A percentile compares a stretch with the other conserved stretches of the same genome.
These are phyloP conservation scores for Hydractinia echinata DNA, from an alignment of 30 jellyfish, hydroid and myxozoan species.

Conservation along the genomic window DNA sequence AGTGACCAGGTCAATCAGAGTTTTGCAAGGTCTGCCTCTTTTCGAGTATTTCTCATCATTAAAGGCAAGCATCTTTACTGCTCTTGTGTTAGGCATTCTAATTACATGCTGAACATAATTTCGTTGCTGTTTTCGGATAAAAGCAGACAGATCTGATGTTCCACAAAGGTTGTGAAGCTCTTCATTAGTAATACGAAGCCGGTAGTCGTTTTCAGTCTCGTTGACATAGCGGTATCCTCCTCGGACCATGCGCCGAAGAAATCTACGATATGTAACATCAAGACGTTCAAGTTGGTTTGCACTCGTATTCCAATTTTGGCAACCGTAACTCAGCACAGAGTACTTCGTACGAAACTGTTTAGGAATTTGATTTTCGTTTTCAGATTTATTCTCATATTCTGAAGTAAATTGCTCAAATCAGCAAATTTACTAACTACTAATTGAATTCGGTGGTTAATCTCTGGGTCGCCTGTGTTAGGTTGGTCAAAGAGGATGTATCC, in stretches of 20 bases:
- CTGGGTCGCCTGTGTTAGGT: constrained; percentile 19
- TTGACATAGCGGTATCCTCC: not conserved
- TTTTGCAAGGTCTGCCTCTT: too few species aligned
- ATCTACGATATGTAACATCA: constrained; percentile 6
- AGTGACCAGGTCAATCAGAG: too few species aligned
- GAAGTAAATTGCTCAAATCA: constrained; percentile 1
- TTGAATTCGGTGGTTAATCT: constrained; percentile 13
- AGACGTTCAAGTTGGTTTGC: not conserved
- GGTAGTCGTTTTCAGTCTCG: not conserved
- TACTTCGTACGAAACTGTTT: constrained; percentile 19
- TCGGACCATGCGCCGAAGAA: constrained; percentile 5
- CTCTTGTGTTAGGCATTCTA: too few species aligned
- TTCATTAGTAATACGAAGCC: too few species aligned
- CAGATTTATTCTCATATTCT: not conserved
- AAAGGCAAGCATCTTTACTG: too few species aligned
- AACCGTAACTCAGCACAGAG: not conserved
- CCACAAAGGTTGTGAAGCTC: too few species aligned
- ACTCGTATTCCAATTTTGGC: constrained; percentile 5
- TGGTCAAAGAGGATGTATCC: not conserved
- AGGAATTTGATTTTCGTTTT: not conserved
- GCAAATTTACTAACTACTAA: not conserved
- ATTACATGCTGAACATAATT: too few species aligned
- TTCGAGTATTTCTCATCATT: too few species aligned
- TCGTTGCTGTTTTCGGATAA: too few species aligned
- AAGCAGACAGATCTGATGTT: too few species aligned